Evolutionary conservation across 2,888 invertebrate species (phyloP).

Genomic region (Vesta saturnalis): DNA sequence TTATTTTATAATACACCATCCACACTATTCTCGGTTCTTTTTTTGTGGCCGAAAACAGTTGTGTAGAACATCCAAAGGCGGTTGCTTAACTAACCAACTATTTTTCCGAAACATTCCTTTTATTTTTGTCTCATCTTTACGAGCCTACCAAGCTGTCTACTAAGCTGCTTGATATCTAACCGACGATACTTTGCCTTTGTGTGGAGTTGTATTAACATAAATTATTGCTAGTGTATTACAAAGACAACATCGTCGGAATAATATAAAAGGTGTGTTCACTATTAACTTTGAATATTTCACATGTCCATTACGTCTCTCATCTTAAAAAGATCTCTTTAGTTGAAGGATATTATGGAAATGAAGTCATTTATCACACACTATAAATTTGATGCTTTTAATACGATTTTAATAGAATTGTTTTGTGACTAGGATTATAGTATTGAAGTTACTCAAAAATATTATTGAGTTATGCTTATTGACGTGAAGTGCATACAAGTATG

Average conservation of each 20-base stretch:
- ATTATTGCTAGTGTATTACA: conserved; percentile 40
- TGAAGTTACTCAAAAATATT: neutral
- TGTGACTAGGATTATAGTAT: neutral
- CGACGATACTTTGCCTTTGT: conserved; percentile 40
- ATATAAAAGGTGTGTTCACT: conserved; percentile 37
- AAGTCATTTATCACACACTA: conserved; percentile 32
- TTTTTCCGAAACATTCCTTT: conserved; percentile 37
- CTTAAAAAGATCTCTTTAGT: conserved; percentile 25
- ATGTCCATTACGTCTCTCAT: conserved; percentile 31
- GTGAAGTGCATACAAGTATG: conserved; percentile 20
- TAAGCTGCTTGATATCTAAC: conserved; percentile 37
- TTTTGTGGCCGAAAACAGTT: conserved; percentile 33
- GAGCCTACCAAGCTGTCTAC: conserved; percentile 40
- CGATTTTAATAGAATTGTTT: conserved; percentile 11
- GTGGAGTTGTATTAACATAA: conserved; percentile 39
- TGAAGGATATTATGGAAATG: conserved; percentile 19
- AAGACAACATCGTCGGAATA: conserved; percentile 39
- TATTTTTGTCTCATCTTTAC: conserved; percentile 39
- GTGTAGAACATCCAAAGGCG: conserved; percentile 36
- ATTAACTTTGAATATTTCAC: conserved; percentile 39
- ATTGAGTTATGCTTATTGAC: conserved; percentile 32
- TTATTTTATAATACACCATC: conserved; percentile 28
- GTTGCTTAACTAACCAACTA: conserved; percentile 38
- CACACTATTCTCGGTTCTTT: conserved; percentile 31
- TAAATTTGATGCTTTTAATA: conserved; percentile 16